A percentile compares a stretch with the other conserved stretches of the same genome.
These are phyloP conservation scores for Paralvinella palmiformis DNA, from an alignment of 1,140 invertebrate genomes.

Conservation along the genomic window DNA sequence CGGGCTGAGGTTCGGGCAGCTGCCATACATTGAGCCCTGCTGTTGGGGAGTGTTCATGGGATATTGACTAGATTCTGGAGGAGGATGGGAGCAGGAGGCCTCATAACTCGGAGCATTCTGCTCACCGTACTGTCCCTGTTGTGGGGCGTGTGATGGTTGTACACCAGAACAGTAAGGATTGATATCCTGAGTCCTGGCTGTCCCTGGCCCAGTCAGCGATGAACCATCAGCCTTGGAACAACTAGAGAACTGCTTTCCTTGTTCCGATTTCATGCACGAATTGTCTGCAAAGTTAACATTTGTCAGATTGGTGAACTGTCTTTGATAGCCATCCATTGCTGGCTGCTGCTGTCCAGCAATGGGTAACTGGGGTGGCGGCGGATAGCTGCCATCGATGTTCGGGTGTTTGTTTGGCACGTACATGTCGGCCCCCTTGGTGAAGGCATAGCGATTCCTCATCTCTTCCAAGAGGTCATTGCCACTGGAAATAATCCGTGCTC, in stretches of 20 bases:
- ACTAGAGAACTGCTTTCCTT: too few species aligned
- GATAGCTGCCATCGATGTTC: neutral
- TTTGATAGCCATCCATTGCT: too few species aligned
- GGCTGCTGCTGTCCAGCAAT: too few species aligned
- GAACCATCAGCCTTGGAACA: too few species aligned
- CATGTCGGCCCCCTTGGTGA: conserved; percentile 3
- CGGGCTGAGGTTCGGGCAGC: neutral
- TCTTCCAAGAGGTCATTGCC: conserved; percentile 18
- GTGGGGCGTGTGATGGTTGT: neutral
- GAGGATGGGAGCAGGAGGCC: neutral
- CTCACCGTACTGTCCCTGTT: too few species aligned
- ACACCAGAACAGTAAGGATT: too few species aligned
- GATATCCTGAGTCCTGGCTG: too few species aligned
- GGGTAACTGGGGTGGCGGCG: neutral
- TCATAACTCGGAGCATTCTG: too few species aligned
- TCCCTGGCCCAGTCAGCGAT: too few species aligned
- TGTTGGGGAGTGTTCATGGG: neutral
- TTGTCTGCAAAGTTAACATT: too few species aligned
- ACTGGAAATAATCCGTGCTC: conserved; percentile 10
- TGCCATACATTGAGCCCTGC: neutral
- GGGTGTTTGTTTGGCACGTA: conserved; percentile 5
- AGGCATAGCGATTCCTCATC: conserved; percentile 16
- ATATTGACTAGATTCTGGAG: neutral
- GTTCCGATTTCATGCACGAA: too few species aligned
- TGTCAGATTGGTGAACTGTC: too few species aligned